Evolutionary conservation across 64 coral and sea anemone genomes (phyloP).

Genomic region (Anthopleura sola): DNA sequence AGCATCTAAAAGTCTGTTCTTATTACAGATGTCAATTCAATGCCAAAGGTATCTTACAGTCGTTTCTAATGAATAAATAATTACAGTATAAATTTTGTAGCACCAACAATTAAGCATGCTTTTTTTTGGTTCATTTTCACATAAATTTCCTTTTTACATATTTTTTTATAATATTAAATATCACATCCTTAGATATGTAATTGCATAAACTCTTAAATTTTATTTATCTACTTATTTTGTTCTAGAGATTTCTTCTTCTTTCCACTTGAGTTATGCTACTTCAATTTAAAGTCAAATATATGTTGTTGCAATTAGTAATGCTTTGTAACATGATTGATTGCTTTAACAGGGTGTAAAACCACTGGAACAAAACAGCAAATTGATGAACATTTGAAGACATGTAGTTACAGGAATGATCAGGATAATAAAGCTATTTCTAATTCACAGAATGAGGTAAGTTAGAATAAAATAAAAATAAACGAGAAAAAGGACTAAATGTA

Average conservation of each 20-base stretch:
- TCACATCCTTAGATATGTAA: no score
- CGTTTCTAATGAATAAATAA: neutral
- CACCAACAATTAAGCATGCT: no score
- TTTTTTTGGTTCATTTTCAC: no score
- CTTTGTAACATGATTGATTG: neutral
- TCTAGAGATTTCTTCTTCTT: no score
- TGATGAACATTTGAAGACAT: slow-evolving; percentile 64
- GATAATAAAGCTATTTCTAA: slow-evolving; percentile 11
- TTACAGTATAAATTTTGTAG: no score
- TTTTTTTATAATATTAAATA: no score
- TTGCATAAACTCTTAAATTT: no score
- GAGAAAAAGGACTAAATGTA: neutral
- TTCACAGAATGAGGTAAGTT: slow-evolving; percentile 2
- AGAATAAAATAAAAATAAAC: neutral
- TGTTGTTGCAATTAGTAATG: no score
- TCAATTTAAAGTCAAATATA: no score
- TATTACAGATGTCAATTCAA: slow-evolving; percentile 79
- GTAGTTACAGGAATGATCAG: slow-evolving; percentile 47
- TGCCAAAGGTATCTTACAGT: slow-evolving; percentile 56
- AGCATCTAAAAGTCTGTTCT: slow-evolving; percentile 71
- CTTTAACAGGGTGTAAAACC: slow-evolving; percentile 76
- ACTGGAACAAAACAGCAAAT: slow-evolving; percentile 66
- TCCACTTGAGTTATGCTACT: no score
- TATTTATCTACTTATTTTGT: no score
- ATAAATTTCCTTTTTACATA: no score